Base-by-base conservation (phyloP, 2,888 invertebrate species). In the Trichopria drosophilae region DNA sequence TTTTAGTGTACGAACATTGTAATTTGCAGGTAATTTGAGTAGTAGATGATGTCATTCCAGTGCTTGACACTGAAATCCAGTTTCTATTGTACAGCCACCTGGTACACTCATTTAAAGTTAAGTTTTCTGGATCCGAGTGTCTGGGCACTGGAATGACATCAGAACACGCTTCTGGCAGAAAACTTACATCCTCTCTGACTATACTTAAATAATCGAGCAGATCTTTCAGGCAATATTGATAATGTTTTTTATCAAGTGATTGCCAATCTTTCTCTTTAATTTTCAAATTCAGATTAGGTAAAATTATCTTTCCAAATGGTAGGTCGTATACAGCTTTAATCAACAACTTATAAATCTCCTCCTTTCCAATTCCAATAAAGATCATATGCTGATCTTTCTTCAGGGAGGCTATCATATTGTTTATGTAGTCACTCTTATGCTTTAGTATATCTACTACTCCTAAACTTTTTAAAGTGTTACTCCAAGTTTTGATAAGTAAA, bases 341-440 rank as follows among this genome's bases (percentile, higher is more conserved):
- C 28, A 40, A 40, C 40, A 28, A 40, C 40, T 40, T 40, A n/a
- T n/a, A n/a, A n/a, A n/a, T n/a, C n/a, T n/a, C n/a, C 26, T 26
- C 40, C 40, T 26, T 40, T 40, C 40, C 40, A 40, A 40, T 40
- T 40, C 40, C 40, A 40, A 40, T 28, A 40, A 40, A 40, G 40
- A 40, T 40, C 28, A 40, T 40, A 40, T 40, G 40, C 28, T 40
- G 40, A 28, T 40, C 40, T 40, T 40, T 40, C 28, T 40, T 26
- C 28, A 40, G 28, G 28, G 40, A 40, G 40, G 26, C 28, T 40
- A 40, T 40, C 40, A 40, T 40, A 40, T 40, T 40, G 40, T 40
- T 40, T 40, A 40, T 40, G 40, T 40, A 40, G 28, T 40, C 40
- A 40, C 40, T 40, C 40, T 40, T 40, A 40, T 40, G 40, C 28